Evolutionary conservation across 1,140 invertebrate genomes (phyloP).

Genomic region (Polyergus mexicanus): DNA sequence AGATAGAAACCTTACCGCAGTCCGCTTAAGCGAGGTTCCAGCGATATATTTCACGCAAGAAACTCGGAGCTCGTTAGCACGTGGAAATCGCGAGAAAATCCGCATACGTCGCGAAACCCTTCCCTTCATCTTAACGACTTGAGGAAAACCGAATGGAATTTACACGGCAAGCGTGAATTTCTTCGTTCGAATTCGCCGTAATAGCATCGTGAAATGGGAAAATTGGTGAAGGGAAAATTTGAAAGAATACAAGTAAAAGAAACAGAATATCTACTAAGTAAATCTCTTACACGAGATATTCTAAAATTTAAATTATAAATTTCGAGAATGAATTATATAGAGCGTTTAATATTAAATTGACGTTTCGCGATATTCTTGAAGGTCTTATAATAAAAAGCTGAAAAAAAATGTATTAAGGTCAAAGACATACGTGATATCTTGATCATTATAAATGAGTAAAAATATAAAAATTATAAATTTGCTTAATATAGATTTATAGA

Average conservation of each 20-base stretch:
- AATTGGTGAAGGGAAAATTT: not conserved
- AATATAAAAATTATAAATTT: not conserved
- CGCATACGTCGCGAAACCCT: constrained; percentile 17
- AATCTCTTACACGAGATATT: not conserved
- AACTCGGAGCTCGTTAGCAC: constrained; percentile 72
- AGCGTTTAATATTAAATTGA: not conserved
- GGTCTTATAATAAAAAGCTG: constrained; percentile 1
- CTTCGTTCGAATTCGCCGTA: not conserved
- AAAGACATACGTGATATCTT: not conserved
- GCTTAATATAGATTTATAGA: too few species aligned
- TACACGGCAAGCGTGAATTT: constrained; percentile 26
- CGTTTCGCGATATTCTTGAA: not conserved
- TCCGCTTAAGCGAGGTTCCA: constrained; percentile 58
- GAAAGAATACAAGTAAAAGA: not conserved
- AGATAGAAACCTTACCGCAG: constrained; percentile 73
- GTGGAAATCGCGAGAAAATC: constrained; percentile 66
- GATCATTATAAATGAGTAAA: not conserved
- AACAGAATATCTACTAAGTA: not conserved
- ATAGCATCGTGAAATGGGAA: constrained; percentile 14
- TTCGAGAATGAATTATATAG: constrained; percentile 14
- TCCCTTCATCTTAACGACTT: not conserved
- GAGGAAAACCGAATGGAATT: constrained; percentile 43
- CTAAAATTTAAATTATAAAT: not conserved
- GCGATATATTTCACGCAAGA: constrained; percentile 55
- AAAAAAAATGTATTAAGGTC: not conserved